These are phyloP conservation scores for Pituophis catenifer DNA, from an alignment of 2,113 vertebrate genomes.

Conservation along the genomic window DNA sequence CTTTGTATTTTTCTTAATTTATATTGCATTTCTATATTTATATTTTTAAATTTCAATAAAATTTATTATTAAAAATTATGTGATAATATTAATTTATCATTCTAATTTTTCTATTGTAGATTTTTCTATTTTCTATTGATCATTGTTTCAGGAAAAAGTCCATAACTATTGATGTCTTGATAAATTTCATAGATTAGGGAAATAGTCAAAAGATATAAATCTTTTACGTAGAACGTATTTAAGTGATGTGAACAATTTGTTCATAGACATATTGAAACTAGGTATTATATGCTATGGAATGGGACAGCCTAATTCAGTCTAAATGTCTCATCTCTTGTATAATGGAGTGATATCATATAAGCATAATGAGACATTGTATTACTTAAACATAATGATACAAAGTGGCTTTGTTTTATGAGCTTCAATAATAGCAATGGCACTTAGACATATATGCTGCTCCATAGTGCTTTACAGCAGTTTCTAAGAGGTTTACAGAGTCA, in stretches of 20 bases:
- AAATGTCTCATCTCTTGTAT: background rate
- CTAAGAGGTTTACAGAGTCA: too few relatives aligned
- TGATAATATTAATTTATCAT: background rate
- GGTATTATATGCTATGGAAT: background rate
- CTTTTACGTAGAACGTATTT: background rate
- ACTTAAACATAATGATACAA: background rate
- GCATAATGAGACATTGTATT: background rate
- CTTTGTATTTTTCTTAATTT: background rate
- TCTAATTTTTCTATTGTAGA: too few relatives aligned
- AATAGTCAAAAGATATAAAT: background rate
- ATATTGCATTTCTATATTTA: background rate
- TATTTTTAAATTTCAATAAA: background rate
- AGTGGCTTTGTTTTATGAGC: background rate
- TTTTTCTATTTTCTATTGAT: too few relatives aligned
- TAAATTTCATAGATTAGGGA: background rate
- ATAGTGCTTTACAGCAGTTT: background rate
- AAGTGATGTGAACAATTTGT: background rate
- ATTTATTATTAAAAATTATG: background rate
- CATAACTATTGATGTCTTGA: background rate
- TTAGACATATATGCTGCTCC: background rate
- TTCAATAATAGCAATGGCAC: background rate
- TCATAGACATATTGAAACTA: background rate
- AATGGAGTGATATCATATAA: background rate
- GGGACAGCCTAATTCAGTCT: background rate
- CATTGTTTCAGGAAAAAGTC: background rate